These are phyloP conservation scores for Lasioglossum leucozonium DNA, from an alignment of 2,888 invertebrate species.

Conservation along the genomic window DNA sequence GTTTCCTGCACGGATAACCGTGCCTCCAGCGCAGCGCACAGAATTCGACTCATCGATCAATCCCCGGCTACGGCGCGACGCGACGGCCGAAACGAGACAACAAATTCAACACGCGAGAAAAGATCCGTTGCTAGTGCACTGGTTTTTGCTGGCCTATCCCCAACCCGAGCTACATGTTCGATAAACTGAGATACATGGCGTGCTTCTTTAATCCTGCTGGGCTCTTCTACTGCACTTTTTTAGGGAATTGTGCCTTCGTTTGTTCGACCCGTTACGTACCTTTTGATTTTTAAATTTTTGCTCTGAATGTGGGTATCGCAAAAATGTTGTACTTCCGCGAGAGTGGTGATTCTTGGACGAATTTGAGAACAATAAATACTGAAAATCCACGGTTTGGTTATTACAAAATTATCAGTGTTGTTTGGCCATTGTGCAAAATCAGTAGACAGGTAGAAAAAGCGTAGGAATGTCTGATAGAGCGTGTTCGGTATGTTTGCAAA, in stretches of 20 bases:
- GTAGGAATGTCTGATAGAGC: background rate
- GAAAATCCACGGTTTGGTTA: background rate
- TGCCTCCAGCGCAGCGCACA: slow-evolving; percentile 5
- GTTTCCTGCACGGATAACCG: slow-evolving; percentile 12
- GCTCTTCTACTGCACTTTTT: background rate
- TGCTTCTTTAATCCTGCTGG: background rate
- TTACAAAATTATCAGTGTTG: background rate
- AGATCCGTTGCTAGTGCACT: background rate
- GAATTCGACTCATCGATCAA: slow-evolving; percentile 17
- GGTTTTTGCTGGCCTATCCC: slow-evolving; percentile 1
- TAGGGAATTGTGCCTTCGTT: background rate
- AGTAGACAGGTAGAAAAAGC: background rate
- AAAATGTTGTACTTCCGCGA: too few relatives aligned
- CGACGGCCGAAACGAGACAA: slow-evolving; percentile 1
- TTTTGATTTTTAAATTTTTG: too few relatives aligned
- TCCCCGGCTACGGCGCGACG: background rate
- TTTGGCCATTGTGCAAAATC: background rate
- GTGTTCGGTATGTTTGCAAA: background rate
- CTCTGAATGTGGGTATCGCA: too few relatives aligned
- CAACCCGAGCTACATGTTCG: background rate
- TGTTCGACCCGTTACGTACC: background rate
- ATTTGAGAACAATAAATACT: background rate
- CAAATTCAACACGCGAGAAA: slow-evolving; percentile 1
- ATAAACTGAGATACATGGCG: background rate
- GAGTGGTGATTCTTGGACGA: too few relatives aligned